phyloP scores from a whole-genome alignment of 2,888 invertebrate genomes.

The Bombylius major region DNA sequence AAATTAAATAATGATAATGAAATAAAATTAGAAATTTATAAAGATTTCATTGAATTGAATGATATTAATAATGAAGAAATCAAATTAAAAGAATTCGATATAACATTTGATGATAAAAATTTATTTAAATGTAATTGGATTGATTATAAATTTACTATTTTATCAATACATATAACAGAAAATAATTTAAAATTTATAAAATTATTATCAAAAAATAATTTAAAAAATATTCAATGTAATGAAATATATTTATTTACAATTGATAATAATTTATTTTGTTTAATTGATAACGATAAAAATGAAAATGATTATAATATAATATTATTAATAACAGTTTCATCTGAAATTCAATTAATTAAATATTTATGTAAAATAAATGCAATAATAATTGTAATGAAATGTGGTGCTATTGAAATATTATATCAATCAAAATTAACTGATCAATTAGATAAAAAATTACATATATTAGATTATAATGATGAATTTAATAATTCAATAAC shows the following conservation, averaged over 20 bases:
- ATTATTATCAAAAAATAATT: constrained; percentile 15
- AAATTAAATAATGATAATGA: constrained; percentile 11
- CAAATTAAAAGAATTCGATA: constrained; percentile 21
- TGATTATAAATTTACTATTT: constrained; percentile 23
- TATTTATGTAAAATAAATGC: constrained; percentile 16
- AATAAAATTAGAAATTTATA: constrained; percentile 22
- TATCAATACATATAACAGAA: constrained; percentile 17
- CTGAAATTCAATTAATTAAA: constrained; percentile 5
- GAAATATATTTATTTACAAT: constrained; percentile 28
- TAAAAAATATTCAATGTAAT: constrained; percentile 7
- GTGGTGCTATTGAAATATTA: constrained; percentile 31
- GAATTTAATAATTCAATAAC: not conserved
- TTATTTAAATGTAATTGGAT: constrained; percentile 27
- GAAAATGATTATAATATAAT: constrained; percentile 3
- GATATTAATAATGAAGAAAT: constrained; percentile 18
- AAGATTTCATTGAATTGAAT: constrained; percentile 23
- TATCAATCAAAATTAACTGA: constrained; percentile 20
- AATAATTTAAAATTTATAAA: constrained; percentile 23
- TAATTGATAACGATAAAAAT: constrained; percentile 12
- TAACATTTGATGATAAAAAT: constrained; percentile 29
- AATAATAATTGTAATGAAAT: constrained; percentile 24
- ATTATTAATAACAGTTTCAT: constrained; percentile 4
- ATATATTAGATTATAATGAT: constrained; percentile 2
- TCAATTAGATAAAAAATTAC: constrained; percentile 16
- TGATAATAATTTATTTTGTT: constrained; percentile 24